Conservation (phyloP, 2,113 vertebrate genomes). For the Vireo altiloquus region DNA sequence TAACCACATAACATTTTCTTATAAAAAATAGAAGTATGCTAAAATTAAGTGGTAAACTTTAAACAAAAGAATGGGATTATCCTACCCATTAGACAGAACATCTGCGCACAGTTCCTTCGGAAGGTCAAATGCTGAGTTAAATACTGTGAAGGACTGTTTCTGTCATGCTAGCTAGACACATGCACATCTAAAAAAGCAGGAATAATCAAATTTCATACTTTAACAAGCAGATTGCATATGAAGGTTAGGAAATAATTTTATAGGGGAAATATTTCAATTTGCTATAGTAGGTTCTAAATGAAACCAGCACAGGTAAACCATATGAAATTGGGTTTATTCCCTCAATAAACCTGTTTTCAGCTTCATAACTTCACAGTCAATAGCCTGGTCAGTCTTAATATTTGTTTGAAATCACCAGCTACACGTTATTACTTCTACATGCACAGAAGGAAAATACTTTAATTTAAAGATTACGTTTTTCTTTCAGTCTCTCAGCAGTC, state of each 20-base stretch:
- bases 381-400: background rate
- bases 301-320: background rate
- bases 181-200: background rate
- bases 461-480: background rate
- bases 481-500: background rate
- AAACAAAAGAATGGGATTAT: background rate
- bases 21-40: background rate
- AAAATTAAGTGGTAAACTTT: background rate
- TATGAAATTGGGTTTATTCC: background rate
- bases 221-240: background rate
- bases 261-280: background rate
- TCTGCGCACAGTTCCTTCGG: background rate
- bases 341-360: background rate
- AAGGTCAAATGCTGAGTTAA: conserved; percentile 16
- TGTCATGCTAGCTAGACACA: background rate
- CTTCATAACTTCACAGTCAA: background rate
- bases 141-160: background rate
- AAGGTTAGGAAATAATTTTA: background rate
- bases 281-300: background rate
- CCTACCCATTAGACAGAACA: background rate
- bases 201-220: conserved; percentile 12
- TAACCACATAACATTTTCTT: background rate
- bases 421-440: background rate
- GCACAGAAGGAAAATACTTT: background rate
- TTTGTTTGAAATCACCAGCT: background rate